Evolutionary conservation across 1,140 invertebrate genomes (phyloP), one percentile per base, ranked within the genome.

Genomic region (Drosophila lacteicornis): DNA sequence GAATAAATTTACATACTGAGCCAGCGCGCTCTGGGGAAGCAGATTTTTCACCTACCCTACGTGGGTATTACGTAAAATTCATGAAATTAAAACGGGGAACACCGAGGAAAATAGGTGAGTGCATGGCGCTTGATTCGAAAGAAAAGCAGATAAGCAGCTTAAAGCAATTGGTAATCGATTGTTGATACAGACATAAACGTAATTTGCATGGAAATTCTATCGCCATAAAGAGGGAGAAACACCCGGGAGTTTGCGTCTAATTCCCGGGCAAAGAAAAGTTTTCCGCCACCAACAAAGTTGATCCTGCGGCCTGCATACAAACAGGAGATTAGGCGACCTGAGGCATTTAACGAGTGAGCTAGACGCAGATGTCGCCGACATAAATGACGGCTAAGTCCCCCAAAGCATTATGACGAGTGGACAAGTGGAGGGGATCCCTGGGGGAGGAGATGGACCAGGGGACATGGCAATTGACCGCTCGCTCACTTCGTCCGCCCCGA

Each of bases 301-400:
- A 57, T 71, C 43, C 38, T 80, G 77, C 58, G 82, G 56, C 42
- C 66, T 71, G 73, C 82, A 82, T 82, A 84, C 81, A 75, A 73
- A 84, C 78, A 79, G 67, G 60, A 77, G 81, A 77, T 84, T 84
- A 84, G 65, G 61, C 47, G 71, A 59, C 70, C 77, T 27, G 15
- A 61, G 76, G 67, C 69, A 73, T 73, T 73, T 71, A 71, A 40
- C 51, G 50, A 62, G 80, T 62, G 82, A 66, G 74, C 76, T 59
- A 58, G 70, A 47, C 81, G 56, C 66, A 53, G 80, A 75, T 80
- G 81, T 69, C 50, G 65, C 22, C 62, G 69, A 55, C 56, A 61
- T 79, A 79, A 80, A 80, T 80, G 76, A 80, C 55, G 50, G 46
- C 74, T 68, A 59, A 82, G 80, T 3, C 9, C 59, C 42, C 13